Conservation (phyloP, 2,113 vertebrate genomes). For the Mesoclemmys tuberculata region DNA sequence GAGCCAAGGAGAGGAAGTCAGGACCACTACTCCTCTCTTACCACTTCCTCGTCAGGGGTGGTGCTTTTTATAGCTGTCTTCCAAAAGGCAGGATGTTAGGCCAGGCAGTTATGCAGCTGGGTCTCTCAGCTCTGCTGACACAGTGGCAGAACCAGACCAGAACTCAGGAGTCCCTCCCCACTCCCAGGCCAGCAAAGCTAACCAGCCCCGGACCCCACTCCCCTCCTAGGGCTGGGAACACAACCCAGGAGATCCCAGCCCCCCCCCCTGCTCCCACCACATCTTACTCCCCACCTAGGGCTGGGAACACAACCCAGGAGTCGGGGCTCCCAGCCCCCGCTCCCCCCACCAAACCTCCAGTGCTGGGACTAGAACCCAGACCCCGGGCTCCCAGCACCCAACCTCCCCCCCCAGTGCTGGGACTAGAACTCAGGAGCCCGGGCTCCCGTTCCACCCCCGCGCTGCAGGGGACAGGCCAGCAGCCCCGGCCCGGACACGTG, state of each 20-base stretch:
- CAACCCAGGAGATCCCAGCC: neutral
- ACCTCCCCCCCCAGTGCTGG: no score
- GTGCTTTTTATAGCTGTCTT: neutral
- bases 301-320: no score
- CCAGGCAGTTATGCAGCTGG: neutral
- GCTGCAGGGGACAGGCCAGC: neutral
- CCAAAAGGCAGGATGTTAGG: neutral
- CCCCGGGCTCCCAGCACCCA: neutral
- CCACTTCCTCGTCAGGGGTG: no score
- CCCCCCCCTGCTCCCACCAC: neutral
- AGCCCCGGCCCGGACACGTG: neutral
- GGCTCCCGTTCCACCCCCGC: neutral
- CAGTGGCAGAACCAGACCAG: neutral
- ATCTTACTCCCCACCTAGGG: no score
- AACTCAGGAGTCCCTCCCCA: neutral
- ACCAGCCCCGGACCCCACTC: neutral
- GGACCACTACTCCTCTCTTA: fast-evolving
- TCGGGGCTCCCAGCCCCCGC: no score
- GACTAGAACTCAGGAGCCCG: no score
- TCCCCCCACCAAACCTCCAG: no score
- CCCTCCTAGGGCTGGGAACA: neutral
- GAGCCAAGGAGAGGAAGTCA: neutral
- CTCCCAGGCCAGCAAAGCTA: no score
- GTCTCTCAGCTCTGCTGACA: neutral
- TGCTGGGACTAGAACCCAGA: neutral